These are phyloP conservation scores for Crotalus tigris DNA, from an alignment of 2,113 vertebrate genomes.

Conservation along the genomic window DNA sequence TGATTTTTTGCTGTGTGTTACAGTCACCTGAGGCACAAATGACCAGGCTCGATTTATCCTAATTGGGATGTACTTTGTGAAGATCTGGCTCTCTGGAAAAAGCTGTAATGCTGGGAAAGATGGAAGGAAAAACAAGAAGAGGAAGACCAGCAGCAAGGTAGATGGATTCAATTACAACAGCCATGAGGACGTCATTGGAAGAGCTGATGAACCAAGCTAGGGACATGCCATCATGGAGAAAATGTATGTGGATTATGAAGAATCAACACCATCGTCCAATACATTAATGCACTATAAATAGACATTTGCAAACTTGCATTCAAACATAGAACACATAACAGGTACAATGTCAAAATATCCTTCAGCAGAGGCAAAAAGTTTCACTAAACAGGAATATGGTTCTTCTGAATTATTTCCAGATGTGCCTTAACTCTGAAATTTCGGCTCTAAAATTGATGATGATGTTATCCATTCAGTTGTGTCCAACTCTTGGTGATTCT, in stretches of 20 bases:
- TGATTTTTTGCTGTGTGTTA: neutral
- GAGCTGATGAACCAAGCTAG: neutral
- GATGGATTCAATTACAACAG: neutral
- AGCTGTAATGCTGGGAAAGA: neutral
- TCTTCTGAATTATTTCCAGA: neutral
- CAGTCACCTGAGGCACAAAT: neutral
- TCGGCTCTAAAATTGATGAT: neutral
- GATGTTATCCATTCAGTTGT: too few relatives aligned
- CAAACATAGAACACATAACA: neutral
- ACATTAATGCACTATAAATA: neutral
- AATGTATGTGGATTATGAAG: neutral
- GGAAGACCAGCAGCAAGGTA: neutral
- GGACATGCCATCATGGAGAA: neutral
- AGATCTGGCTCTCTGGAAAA: neutral
- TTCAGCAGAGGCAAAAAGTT: neutral
- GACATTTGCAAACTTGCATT: neutral
- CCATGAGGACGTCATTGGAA: neutral
- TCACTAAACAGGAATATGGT: neutral
- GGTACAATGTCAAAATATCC: neutral
- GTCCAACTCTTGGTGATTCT: too few relatives aligned
- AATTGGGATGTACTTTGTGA: neutral
- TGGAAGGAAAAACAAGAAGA: neutral
- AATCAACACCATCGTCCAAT: neutral
- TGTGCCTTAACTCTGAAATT: neutral
- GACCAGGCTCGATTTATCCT: neutral